Base-by-base conservation (phyloP, 2,888 invertebrate genomes). In the Actias luna region DNA sequence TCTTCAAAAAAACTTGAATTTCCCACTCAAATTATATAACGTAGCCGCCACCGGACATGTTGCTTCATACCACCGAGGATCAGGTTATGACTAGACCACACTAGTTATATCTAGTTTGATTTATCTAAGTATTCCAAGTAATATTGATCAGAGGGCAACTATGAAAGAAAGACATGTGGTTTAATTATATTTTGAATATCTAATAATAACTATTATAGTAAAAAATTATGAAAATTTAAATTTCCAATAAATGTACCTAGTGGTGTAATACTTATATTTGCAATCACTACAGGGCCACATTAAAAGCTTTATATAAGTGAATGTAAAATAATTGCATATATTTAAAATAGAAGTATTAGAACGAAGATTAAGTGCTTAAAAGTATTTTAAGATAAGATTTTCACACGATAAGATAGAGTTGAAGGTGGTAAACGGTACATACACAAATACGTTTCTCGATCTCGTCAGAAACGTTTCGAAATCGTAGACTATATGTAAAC, bases 51-150 rank as follows among this genome's bases (percentile, higher is more conserved):
- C 46, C 46, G 22, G 10, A 8, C 22, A 46, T 46, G 22, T 50
- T 50, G 22, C 46, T 25, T 74, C 79, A 81, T 75, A 69, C 77
- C 74, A 75, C 68, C 73, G 72, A 75, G 71, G 76, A 75, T 70
- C 76, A 25, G 74, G 73, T 65, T 68, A 62, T 69, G 68, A 76
- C 84, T 76, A 76, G 83, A 78, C 67, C 58, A 52, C 73, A 80
- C 85, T 76, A 81, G 84, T 80, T 81, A 69, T 71, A 79, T 77
- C 84, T 78, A 82, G 84, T 83, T 81, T 69, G 70, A 71, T 76
- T 70, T 65, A 77, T 80, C 80, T 79, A 76, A 75, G 78, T 78
- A 76, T 78, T 78, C 74, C 69, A 76, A 78, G 76, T 65, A 69
- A 64, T 71, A 74, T 73, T 71, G 60, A 58, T 67, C 64, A 25